phyloP scores from a whole-genome alignment of 2,888 invertebrate genomes.

The Caenorhabditis doughertyi region DNA sequence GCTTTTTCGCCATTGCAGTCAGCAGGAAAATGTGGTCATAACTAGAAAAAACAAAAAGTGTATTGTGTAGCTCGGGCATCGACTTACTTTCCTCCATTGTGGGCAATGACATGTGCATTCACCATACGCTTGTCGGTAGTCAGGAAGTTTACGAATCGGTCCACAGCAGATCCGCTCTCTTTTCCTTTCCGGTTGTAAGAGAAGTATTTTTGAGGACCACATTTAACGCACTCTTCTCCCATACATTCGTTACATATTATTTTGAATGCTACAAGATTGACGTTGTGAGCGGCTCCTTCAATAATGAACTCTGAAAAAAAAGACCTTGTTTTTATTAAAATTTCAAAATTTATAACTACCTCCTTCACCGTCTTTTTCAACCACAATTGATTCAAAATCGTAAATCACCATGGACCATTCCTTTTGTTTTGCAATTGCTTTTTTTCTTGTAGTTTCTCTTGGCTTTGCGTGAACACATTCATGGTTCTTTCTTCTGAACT shows the following conservation, averaged over 20 bases:
- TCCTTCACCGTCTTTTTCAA: background rate
- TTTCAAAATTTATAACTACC: background rate
- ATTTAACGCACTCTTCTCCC: background rate
- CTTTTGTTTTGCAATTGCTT: background rate
- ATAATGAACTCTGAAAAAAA: too few species aligned
- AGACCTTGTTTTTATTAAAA: too few species aligned
- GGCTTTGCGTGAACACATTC: background rate
- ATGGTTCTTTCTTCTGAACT: background rate
- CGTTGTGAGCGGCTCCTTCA: too few species aligned
- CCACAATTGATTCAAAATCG: background rate
- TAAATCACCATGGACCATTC: background rate
- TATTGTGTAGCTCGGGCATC: background rate
- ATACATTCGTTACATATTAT: background rate
- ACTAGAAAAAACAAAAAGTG: background rate
- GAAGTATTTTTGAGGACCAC: background rate
- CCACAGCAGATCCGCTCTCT: background rate
- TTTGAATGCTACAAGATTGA: background rate
- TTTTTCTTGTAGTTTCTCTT: background rate
- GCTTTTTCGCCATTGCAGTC: too few species aligned
- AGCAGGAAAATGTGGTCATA: conserved; percentile 26
- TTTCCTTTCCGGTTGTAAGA: background rate
- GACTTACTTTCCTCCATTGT: conserved; percentile 10
- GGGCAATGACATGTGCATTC: conserved; percentile 1
- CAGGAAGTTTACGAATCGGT: background rate
- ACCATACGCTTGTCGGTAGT: background rate